phyloP scores from a whole-genome alignment of 2,888 invertebrate genomes.

The Acronicta leporina region DNA sequence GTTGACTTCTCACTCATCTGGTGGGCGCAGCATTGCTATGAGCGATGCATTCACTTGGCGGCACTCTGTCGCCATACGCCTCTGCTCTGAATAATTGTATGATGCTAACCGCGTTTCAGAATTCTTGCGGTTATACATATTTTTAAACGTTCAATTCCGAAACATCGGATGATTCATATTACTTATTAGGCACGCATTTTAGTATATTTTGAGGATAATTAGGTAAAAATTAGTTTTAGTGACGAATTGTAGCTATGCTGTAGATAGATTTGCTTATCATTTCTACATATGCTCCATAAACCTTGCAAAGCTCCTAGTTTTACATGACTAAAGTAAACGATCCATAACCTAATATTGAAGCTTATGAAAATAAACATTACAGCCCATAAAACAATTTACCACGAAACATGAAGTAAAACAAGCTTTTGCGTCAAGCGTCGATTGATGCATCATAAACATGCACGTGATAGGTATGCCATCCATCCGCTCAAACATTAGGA shows the following conservation, averaged over 20 bases:
- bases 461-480: slow-evolving; percentile 19
- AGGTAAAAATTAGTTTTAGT: no score
- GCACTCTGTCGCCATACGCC: slow-evolving; percentile 28
- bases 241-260: no score
- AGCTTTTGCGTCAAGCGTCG: slow-evolving; percentile 29
- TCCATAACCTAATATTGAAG: background rate
- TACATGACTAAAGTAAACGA: slow-evolving; percentile 1
- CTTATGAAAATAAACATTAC: slow-evolving; percentile 32
- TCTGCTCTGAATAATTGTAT: slow-evolving; percentile 30
- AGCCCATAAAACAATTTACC: slow-evolving; percentile 32
- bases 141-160: background rate
- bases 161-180: no score
- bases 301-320: background rate
- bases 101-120: slow-evolving; percentile 10
- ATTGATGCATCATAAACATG: slow-evolving; percentile 47
- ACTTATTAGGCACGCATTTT: no score
- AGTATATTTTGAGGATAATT: no score
- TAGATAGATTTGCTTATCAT: background rate
- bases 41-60: slow-evolving; percentile 17
- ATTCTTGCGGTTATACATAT: slow-evolving; percentile 3
- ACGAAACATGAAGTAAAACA: slow-evolving; percentile 17
- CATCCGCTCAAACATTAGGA: slow-evolving; percentile 2
- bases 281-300: background rate
- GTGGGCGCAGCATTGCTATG: slow-evolving; percentile 18
- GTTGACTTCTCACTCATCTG: slow-evolving; percentile 9